Conservation (phyloP, 35 echinoderm and acorn worm genomes). For the Ptychodera flava region DNA sequence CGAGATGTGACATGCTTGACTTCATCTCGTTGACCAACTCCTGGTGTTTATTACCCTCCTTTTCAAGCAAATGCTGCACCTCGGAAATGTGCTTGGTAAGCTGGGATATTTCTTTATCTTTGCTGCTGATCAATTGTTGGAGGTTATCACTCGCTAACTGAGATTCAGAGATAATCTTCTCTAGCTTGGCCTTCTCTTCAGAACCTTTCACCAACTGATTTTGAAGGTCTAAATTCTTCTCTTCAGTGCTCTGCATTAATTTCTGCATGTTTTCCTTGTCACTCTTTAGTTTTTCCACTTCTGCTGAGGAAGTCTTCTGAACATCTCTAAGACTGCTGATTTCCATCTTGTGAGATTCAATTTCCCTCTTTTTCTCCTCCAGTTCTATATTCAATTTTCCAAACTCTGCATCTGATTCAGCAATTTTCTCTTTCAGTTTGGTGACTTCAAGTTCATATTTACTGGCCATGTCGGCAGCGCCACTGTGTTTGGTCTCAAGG, state of each 20-base stretch:
- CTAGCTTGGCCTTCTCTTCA: constrained; percentile 16
- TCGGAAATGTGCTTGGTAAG: constrained; percentile 15
- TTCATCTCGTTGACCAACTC: constrained; percentile 9
- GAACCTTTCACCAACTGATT: constrained; percentile 23
- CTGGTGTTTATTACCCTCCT: constrained; percentile 12
- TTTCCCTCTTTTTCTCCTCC: constrained; percentile 12
- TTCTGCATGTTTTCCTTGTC: not conserved
- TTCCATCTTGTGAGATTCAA: not conserved
- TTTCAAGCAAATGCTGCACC: constrained; percentile 1
- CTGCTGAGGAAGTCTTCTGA: not conserved
- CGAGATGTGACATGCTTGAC: constrained; percentile 12
- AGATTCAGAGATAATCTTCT: constrained; percentile 2
- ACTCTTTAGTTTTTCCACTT: constrained; percentile 16
- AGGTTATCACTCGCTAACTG: constrained; percentile 24
- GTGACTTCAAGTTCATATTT: constrained; percentile 52
- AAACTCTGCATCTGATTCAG: constrained; percentile 18
- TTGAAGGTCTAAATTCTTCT: not conserved
- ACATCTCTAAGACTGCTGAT: not conserved
- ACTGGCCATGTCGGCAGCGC: constrained; percentile 47
- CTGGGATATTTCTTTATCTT: not conserved
- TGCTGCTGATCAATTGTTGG: constrained; percentile 26
- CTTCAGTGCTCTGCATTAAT: not conserved
- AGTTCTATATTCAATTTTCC: constrained; percentile 30
- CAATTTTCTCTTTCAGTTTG: constrained; percentile 29
- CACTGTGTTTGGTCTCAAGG: constrained; percentile 37